Evolutionary conservation across 1,140 invertebrate genomes (phyloP).

Genomic region (Ostrea edulis): DNA sequence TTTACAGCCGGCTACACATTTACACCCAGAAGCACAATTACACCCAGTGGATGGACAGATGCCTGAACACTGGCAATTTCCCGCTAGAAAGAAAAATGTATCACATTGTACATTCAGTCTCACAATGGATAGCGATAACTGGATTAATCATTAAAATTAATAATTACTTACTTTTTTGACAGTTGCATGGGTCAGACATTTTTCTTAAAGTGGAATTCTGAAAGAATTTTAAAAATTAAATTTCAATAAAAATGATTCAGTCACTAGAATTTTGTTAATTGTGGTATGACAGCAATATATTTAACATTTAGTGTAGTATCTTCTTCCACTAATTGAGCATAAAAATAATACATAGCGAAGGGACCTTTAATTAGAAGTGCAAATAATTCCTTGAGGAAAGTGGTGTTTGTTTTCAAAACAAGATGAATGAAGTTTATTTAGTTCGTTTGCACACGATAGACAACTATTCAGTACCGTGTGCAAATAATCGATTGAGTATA

Average conservation of each 20-base stretch:
- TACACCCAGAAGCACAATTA: background rate
- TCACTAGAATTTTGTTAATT: too few species aligned
- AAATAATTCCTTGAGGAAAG: too few species aligned
- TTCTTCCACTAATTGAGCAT: too few species aligned
- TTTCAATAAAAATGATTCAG: too few species aligned
- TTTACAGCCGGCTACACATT: background rate
- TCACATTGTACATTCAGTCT: background rate
- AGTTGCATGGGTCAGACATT: background rate
- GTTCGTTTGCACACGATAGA: background rate
- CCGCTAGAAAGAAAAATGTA: background rate
- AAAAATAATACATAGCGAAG: too few species aligned
- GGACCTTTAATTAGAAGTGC: too few species aligned
- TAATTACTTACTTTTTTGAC: background rate
- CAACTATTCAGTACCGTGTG: background rate
- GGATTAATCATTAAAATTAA: background rate
- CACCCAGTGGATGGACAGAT: background rate
- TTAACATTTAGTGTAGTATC: too few species aligned
- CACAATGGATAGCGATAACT: background rate
- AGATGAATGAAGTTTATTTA: too few species aligned
- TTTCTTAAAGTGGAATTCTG: too few species aligned
- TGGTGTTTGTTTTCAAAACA: too few species aligned
- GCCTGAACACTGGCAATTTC: background rate
- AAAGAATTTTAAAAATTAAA: too few species aligned
- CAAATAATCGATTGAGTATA: background rate
- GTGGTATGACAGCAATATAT: too few species aligned